Conservation (phyloP, 2,113 vertebrate genomes). For the Melanerpes formicivorus region DNA sequence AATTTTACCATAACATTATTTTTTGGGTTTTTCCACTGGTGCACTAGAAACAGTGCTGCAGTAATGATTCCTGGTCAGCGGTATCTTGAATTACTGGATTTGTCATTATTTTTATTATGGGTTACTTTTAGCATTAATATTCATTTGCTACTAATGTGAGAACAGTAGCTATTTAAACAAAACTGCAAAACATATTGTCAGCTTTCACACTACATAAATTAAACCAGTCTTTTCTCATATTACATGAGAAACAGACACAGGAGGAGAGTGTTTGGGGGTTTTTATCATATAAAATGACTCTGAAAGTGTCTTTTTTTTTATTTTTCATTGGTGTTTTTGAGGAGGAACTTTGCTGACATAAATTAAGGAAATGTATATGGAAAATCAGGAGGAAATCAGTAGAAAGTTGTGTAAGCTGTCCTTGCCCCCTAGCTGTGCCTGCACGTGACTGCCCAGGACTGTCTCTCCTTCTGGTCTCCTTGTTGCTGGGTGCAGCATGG, state of each 20-base stretch:
- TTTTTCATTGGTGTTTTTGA: background rate
- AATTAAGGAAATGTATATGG: background rate
- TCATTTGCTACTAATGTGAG: conserved; percentile 9
- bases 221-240: background rate
- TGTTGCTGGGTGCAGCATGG: background rate
- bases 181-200: conserved; percentile 43
- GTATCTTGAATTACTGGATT: background rate
- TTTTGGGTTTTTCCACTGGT: background rate
- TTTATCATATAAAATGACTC: background rate
- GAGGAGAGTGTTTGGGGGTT: background rate
- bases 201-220: conserved; percentile 53
- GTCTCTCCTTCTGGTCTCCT: background rate
- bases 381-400: background rate
- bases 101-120: background rate
- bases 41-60: background rate
- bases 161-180: conserved; percentile 42
- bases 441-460: background rate
- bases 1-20: background rate
- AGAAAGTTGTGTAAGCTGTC: background rate
- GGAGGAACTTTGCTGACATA: background rate
- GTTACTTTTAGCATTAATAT: conserved; percentile 22
- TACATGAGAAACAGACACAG: background rate
- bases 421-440: fast-evolving
- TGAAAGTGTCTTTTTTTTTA: background rate
- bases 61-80: background rate